These are phyloP conservation scores for Caiman crocodilus DNA, from an alignment of 2,797 vertebrate species.

Conservation along the genomic window DNA sequence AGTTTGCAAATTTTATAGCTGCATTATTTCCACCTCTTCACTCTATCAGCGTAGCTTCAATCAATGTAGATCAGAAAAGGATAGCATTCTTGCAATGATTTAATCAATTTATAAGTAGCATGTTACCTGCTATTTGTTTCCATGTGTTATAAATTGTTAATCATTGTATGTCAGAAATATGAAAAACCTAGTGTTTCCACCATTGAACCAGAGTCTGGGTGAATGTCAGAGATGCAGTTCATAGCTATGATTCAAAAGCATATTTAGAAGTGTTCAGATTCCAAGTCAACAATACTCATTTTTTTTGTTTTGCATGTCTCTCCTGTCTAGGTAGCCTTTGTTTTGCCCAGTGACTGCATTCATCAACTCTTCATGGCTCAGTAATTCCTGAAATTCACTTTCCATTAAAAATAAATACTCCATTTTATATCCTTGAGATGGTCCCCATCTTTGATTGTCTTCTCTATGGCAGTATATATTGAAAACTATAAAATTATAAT, in stretches of 20 bases:
- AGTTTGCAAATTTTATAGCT: conserved; percentile 42
- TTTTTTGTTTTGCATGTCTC: neutral
- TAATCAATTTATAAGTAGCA: conserved; percentile 44
- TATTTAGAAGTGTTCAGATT: neutral
- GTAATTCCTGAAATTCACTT: conserved; percentile 80
- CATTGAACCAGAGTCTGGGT: neutral
- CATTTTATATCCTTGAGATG: conserved; percentile 78
- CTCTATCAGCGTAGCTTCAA: conserved; percentile 39
- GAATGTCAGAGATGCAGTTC: neutral
- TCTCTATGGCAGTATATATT: conserved; percentile 57
- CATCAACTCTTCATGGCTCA: conserved; percentile 70
- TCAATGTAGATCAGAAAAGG: conserved; percentile 47
- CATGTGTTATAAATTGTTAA: conserved; percentile 66
- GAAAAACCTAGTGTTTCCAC: neutral
- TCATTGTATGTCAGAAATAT: conserved; percentile 11
- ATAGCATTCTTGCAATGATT: conserved; percentile 58
- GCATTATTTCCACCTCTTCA: conserved; percentile 5
- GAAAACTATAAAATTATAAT: conserved; percentile 85
- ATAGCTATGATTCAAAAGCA: neutral
- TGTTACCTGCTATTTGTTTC: conserved; percentile 51
- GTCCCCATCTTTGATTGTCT: conserved; percentile 78
- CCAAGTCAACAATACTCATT: neutral
- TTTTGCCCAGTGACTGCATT: conserved; percentile 49
- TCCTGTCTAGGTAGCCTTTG: conserved; percentile 45
- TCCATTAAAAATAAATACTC: conserved; percentile 86